A percentile compares a stretch with the other conserved stretches of the same genome.
These are phyloP conservation scores for Apotomis turbidana DNA, from an alignment of 2,888 invertebrate species.

Conservation along the genomic window DNA sequence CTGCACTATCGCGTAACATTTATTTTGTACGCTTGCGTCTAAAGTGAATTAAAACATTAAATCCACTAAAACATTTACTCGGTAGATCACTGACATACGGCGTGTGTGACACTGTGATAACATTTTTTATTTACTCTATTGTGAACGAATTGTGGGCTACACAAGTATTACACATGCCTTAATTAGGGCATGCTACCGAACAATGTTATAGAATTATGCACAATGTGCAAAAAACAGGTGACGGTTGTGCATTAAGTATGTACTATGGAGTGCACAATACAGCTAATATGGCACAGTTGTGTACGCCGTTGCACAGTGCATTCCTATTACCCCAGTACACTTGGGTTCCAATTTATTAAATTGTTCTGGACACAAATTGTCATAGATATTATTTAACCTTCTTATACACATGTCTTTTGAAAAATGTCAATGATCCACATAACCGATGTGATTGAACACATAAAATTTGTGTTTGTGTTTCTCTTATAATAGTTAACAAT, in stretches of 20 bases:
- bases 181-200: neutral
- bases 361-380: too few species aligned
- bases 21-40: constrained; percentile 26
- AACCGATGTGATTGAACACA: constrained; percentile 23
- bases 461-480: constrained; percentile 20
- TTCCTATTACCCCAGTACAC: neutral
- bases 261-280: neutral
- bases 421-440: constrained; percentile 25
- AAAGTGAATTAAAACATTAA: constrained; percentile 12
- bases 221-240: neutral
- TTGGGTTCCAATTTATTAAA: neutral
- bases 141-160: neutral
- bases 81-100: constrained; percentile 21
- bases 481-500: constrained; percentile 10
- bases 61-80: constrained; percentile 23
- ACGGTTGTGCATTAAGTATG: neutral
- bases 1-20: constrained; percentile 17
- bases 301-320: neutral
- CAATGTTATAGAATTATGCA: too few species aligned
- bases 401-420: neutral
- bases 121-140: neutral
- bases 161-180: neutral
- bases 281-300: neutral
- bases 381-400: neutral
- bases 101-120: neutral